phyloP scores from a whole-genome alignment of 2,797 vertebrate species.

The Hemitrygon akajei region DNA sequence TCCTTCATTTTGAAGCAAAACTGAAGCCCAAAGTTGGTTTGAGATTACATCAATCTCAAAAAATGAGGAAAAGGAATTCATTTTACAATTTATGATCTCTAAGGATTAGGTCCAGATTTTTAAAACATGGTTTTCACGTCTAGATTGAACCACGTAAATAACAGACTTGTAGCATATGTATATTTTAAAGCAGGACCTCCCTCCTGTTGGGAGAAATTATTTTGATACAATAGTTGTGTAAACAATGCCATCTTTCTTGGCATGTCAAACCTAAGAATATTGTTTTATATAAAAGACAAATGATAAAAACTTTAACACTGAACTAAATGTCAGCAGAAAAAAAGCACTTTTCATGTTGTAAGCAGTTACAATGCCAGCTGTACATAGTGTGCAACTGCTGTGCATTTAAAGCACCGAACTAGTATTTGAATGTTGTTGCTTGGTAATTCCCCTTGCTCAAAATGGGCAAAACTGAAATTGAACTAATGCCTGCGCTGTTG shows the following conservation, averaged over 20 bases:
- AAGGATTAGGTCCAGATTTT: not conserved
- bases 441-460: not conserved
- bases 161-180: constrained; percentile 93
- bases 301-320: constrained; percentile 36
- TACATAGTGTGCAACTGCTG: not conserved
- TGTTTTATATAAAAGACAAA: constrained; percentile 52
- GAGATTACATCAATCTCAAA: not conserved
- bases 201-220: constrained; percentile 79
- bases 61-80: not conserved
- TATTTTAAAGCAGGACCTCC: constrained; percentile 72
- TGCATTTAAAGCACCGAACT: not conserved
- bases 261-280: constrained; percentile 58
- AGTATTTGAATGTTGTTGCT: not conserved
- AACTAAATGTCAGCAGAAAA: not conserved
- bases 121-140: constrained; percentile 41
- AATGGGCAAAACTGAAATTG: not conserved
- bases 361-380: not conserved
- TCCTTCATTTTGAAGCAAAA: not conserved
- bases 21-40: constrained; percentile 10
- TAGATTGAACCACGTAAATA: constrained; percentile 91
- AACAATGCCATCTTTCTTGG: constrained; percentile 65
- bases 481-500: not conserved
- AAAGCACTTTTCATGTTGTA: not conserved
- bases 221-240: constrained; percentile 96
- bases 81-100: not conserved